A percentile compares a stretch with the other conserved stretches of the same genome.
Evolutionary conservation across 2,888 invertebrate species (phyloP).

Genomic region (Amphimallon solstitiale): DNA sequence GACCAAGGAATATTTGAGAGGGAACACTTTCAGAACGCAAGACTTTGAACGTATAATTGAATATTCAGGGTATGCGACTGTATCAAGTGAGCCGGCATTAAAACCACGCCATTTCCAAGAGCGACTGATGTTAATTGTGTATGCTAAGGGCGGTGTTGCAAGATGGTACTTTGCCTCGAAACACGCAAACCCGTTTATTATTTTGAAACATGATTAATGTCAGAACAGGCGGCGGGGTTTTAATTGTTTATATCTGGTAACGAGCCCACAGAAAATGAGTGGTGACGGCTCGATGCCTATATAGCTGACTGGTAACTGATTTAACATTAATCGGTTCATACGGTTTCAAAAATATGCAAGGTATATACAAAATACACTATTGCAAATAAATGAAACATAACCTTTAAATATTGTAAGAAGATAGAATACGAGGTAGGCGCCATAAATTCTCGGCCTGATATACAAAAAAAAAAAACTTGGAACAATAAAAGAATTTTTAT

Average conservation of each 20-base stretch:
- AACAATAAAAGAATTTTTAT: no score
- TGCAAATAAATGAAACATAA: no score
- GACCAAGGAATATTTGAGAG: not conserved
- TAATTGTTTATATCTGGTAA: conserved; percentile 43
- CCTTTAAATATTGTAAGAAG: no score
- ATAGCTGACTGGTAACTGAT: no score
- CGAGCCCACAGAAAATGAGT: not conserved
- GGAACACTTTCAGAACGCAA: conserved; percentile 36
- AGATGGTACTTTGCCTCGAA: not conserved
- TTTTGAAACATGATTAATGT: conserved; percentile 44
- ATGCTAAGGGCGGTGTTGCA: conserved; percentile 27
- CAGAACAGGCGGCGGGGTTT: conserved; percentile 36
- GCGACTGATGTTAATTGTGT: conserved; percentile 39
- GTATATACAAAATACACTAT: no score
- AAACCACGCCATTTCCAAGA: conserved; percentile 29
- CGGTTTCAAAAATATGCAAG: no score
- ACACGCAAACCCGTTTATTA: conserved; percentile 37
- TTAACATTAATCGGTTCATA: no score
- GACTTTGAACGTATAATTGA: conserved; percentile 41
- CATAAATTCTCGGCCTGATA: no score
- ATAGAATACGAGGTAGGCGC: no score
- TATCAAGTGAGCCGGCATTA: conserved; percentile 28
- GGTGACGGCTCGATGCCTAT: not conserved
- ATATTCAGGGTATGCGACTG: conserved; percentile 37
- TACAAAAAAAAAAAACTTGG: no score